Evolutionary conservation across 2,888 invertebrate genomes (phyloP).

Genomic region (Leistus spinibarbis): DNA sequence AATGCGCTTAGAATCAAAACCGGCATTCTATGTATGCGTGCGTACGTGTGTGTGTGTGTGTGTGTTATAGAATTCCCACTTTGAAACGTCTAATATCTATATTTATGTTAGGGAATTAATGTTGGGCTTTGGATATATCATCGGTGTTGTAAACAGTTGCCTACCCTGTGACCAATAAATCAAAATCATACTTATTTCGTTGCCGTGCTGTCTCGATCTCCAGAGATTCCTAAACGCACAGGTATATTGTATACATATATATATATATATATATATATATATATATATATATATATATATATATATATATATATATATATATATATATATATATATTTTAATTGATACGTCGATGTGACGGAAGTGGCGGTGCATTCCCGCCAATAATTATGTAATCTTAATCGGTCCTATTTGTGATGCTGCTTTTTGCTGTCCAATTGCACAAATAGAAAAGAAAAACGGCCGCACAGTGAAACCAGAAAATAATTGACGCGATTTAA

Average conservation of each 20-base stretch:
- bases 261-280: too few species aligned
- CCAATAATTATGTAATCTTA: conserved; percentile 38
- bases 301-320: too few species aligned
- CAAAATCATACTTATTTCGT: conserved; percentile 17
- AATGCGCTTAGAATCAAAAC: too few species aligned
- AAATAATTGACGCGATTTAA: conserved; percentile 36
- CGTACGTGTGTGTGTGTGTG: too few species aligned
- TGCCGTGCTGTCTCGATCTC: conserved; percentile 17
- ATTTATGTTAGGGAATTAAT: conserved; percentile 47
- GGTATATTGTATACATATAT: too few species aligned
- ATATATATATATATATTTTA: conserved; percentile 2
- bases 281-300: too few species aligned
- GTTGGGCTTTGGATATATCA: conserved; percentile 48
- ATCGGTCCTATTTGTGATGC: conserved; percentile 36
- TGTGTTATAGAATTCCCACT: conserved; percentile 39
- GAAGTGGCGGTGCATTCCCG: conserved; percentile 31
- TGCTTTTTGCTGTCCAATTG: conserved; percentile 14
- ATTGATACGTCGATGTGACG: conserved; percentile 22
- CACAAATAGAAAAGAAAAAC: conserved; percentile 9
- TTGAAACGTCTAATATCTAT: conserved; percentile 46
- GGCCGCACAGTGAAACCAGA: too few species aligned
- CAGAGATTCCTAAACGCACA: conserved; percentile 1
- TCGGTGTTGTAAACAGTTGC: conserved; percentile 40
- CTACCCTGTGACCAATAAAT: conserved; percentile 29
- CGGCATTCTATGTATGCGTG: background rate